Base-by-base conservation (phyloP, 2,797 vertebrate species). In the Notolepis coatsorum region DNA sequence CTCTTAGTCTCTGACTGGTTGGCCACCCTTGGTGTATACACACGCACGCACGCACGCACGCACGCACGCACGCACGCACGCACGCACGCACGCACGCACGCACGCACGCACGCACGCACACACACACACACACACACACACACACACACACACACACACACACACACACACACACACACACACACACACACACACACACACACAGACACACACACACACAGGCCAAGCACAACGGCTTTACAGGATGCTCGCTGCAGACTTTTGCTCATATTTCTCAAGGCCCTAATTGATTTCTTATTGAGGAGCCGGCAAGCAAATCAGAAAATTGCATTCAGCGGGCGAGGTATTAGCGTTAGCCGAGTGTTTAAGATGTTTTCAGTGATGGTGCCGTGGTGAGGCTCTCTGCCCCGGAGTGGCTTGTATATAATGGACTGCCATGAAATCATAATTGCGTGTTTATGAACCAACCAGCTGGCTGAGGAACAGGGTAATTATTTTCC, bases 211-310 rank as follows among this genome's bases (percentile, higher is more conserved):
- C n/a, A 30, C 49, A 23, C 57, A 37, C 47, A 20, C 68, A 63
- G 66, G 63, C 71, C 61, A 28, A 51, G 10, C 53, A 46, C 61
- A 91, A 91, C 92, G 92, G 91, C 93, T 93, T 91, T 91, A 92
- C 93, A 91, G 88, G 91, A 91, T 92, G 90, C 92, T 93, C 89
- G 90, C 92, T 93, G 91, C 91, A 93, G 92, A 93, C 93, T 93
- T 93, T 87, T 58, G 80, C 89, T 94, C 58, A 74, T 93, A 93
- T 92, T 81, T 82, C 75, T 81, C 92, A 94, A 94, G 94, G 90
- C 90, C 90, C 91, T 96, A 95, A 96, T 96, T 95, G 95, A 96
- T 96, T 96, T 94, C 61, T 75, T 94, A 94, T 95, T 95, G 93
- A 95, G 92, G 92, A 94, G 92, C 93, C 91, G 94, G 91, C 93